Evolutionary conservation across 2,113 vertebrate species (phyloP).

Genomic region (Vombatus ursinus): DNA sequence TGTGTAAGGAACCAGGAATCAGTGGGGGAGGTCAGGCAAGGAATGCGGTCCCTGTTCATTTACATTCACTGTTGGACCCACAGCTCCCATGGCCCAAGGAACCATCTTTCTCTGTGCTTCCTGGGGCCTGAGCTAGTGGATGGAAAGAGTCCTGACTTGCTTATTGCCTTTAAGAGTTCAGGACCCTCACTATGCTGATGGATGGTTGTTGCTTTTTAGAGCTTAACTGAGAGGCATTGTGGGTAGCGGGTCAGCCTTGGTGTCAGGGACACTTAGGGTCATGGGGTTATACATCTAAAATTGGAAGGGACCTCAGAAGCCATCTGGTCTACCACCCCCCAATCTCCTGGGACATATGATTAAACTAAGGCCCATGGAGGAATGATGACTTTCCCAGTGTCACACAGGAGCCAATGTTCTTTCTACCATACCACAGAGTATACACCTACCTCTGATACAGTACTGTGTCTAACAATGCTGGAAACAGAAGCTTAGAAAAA

Average conservation of each 20-base stretch:
- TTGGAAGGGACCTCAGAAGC: neutral
- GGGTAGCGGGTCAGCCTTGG: neutral
- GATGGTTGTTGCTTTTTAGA: neutral
- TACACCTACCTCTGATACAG: neutral
- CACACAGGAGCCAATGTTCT: neutral
- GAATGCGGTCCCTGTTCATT: neutral
- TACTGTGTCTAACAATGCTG: neutral
- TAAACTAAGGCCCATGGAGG: neutral
- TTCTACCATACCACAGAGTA: neutral
- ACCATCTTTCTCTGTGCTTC: neutral
- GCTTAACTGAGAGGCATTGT: neutral
- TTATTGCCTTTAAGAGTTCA: neutral
- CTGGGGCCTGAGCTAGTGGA: neutral
- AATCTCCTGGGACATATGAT: neutral
- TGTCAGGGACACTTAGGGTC: neutral
- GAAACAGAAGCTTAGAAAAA: neutral
- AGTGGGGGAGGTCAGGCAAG: neutral
- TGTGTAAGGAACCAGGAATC: conserved; percentile 37
- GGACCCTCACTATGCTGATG: neutral
- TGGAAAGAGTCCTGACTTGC: neutral
- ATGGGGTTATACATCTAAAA: neutral
- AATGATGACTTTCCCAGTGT: neutral
- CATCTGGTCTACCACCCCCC: neutral
- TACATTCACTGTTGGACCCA: neutral
- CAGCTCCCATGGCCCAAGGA: neutral